Percentiles rank a stretch among this genome's conserved stretches.
Conservation (phyloP, 1,140 invertebrate species). For the Eueides isabella region DNA sequence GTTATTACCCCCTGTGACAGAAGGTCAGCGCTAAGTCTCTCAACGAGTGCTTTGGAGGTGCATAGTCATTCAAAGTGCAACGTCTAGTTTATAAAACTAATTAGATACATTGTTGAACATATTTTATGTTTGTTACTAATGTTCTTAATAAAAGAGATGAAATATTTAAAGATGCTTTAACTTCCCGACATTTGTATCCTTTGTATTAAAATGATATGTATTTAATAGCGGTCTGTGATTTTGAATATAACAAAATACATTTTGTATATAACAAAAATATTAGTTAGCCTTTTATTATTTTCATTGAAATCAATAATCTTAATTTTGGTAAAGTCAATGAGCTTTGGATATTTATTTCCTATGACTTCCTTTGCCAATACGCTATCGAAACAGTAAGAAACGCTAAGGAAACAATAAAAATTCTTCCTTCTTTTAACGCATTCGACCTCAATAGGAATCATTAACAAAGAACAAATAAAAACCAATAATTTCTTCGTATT, state of each 20-base stretch:
- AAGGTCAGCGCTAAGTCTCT: no score
- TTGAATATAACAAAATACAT: no score
- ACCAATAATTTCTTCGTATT: constrained; percentile 25
- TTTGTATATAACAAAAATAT: neutral
- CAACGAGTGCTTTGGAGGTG: no score
- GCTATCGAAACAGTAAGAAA: no score
- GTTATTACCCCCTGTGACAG: no score
- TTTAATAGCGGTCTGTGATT: no score
- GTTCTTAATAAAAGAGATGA: no score
- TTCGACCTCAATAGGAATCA: constrained; percentile 37
- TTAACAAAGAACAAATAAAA: constrained; percentile 30
- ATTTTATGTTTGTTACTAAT: neutral
- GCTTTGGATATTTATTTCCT: constrained; percentile 37
- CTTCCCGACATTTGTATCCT: no score
- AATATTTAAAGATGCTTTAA: neutral
- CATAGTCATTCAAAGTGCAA: neutral
- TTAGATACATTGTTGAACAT: neutral
- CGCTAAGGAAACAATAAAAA: constrained; percentile 37
- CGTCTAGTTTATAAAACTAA: neutral
- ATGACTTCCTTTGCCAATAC: constrained; percentile 39
- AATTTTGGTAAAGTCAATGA: constrained; percentile 30
- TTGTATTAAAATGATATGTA: no score
- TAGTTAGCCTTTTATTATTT: constrained; percentile 10
- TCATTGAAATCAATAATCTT: constrained; percentile 20
- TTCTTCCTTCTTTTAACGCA: constrained; percentile 33